Base-by-base conservation (phyloP, 2,113 vertebrate species). In the Calidris pygmaea region DNA sequence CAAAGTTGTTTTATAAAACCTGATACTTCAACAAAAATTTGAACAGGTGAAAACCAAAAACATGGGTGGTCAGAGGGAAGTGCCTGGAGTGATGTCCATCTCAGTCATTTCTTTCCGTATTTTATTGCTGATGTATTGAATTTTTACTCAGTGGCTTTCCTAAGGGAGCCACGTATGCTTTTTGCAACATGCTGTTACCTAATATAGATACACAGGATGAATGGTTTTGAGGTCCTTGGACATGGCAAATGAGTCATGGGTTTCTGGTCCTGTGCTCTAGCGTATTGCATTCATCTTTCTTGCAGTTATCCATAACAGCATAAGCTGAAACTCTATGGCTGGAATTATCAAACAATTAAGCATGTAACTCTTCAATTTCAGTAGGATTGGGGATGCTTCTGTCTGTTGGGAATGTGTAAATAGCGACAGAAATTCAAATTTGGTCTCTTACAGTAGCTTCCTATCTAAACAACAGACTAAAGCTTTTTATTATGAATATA, bases 391-490 rank as follows among this genome's bases (percentile, higher is more conserved):
- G 56, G 67, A 58, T 32, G 39, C 62, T 60, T 41, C 12, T 68
- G 43, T 81, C 58, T 78, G 29, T 76, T 91, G 35, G 58, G 58
- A 78, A 30, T n/a, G 41, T 59, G 30, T 87, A 92, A 94, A 84
- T 59, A 89, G 45, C 70, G 91, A 23, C 81, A 92, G 58, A 88
- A 74, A 24, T 27, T 65, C 14, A 65, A 23, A 60, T 60, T 43
- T 65, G 35, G 27, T 56, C 34, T 75, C 30, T 78, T 81, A 53
- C 1, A 6, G 47, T 37, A 73, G 34, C 18, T 78, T 95, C 60
- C 73, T 73, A 2, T 63, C 65, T 87, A n/a, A 89, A 78, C 66
- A 89, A 41, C 72, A 65, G 58, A 63, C 53, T 85, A 21, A 70
- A 26, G 32, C 32, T 95, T 82, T 90, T 90, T 82, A 12, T 85